Base-by-base conservation (phyloP, 2,888 invertebrate genomes). In the Zootermopsis nevadensis region DNA sequence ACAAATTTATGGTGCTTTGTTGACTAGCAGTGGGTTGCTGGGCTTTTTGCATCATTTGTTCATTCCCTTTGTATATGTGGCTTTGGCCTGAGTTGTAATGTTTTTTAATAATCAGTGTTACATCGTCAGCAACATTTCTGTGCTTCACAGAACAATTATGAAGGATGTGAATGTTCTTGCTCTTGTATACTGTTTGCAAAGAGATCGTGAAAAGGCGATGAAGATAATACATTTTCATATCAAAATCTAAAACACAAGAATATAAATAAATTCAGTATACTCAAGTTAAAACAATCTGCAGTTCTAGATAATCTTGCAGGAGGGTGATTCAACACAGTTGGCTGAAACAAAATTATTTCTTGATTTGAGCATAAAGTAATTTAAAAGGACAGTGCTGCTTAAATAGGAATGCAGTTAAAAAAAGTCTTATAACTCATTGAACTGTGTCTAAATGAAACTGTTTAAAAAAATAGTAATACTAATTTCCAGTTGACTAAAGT, bases 401-500 rank as follows among this genome's bases (percentile, higher is more conserved):
- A 15, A 48, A 12, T 19, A 48, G 48, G 48, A 48, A 48, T 15
- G 19, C 48, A 48, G 38, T 19, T 19, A 60, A 60, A 60, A 27
- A 27, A 60, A 12, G 60, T 60, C 4, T 72, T 72, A 72, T 42
- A 27, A 76, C 27, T n/a, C n/a, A 7, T 27, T 60, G 4, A 27
- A 10, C 27, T 60, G 60, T 60, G 27, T 60, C 8, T 60, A 27
- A 60, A 27, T 60, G 27, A 60, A 60, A 27, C n/a, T 60, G n/a
- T 60, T 60, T 7, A 60, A 60, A 60, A 53, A 74, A 31, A 31
- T 15, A 76, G 27, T 76, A 30, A 76, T 42, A 76, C 76, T 76
- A 76, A 76, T 76, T 42, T 76, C 48, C 42, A 76, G 76, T 27
- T 76, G 42, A 76, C 48, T 48, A 76, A 76, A 42, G 24, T 42